Evolutionary conservation across 2,113 vertebrate genomes (phyloP), one percentile per base, ranked within the genome.

Genomic region (Romanogobio albipinnatus): DNA sequence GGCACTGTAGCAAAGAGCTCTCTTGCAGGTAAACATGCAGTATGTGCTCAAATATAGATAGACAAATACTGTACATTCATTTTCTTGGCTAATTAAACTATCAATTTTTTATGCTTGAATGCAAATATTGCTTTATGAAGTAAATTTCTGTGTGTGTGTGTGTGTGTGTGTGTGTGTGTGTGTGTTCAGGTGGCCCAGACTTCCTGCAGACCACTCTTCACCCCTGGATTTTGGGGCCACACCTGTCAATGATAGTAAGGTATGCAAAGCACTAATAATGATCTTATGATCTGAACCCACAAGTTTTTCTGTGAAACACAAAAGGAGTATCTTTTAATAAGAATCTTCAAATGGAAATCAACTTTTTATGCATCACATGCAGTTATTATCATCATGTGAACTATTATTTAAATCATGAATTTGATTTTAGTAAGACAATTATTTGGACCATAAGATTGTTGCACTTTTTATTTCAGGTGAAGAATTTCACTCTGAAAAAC

Each of bases 401-500:
- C 3, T 22, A 5, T 68, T 39, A 4, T 66, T 14, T 17, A 64
- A 29, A 64, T 64, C 24, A 56, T 53, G 51, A 14, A 3, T 56
- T 7, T 19, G 17, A n/a, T 3, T n/a, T 9, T 14, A 22, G n/a
- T n/a, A 26, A 5, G 1, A 71, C 39, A 17, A 15, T 73, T 26
- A 24, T 51, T 26, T 75, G 14, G 5, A 49, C 8, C 22, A 51
- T 9, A 22, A 33, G 10, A 39, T 49, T 62, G 11, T 61, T 33
- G 76, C 17, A 11, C 80, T 8, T 84, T 49, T 76, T 76, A 14
- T 45, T 26, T 9, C 80, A 99, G 98, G 95, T 97, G 68, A 97
- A 97, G 88, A 95, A 95, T 33, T 96, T 99, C 24, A 61, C 93
- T 84, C 91, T 99, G 92, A 97, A 95, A 93, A 99, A 99, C 88